A percentile compares a stretch with the other conserved stretches of the same genome.
Evolutionary conservation across 2,113 vertebrate species (phyloP).

Genomic region (Ctenodactylus gundi): DNA sequence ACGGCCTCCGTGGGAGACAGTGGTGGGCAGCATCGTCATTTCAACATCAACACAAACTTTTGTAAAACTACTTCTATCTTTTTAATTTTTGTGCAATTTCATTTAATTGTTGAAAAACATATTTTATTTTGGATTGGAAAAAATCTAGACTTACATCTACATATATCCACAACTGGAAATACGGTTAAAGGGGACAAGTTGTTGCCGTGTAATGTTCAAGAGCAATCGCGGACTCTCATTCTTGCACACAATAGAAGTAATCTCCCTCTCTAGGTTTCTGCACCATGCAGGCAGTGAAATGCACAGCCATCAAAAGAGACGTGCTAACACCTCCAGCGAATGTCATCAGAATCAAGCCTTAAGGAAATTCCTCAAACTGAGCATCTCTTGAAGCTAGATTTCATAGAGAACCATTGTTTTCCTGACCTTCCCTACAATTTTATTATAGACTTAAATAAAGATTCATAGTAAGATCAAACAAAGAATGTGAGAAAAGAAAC

Average conservation of each 20-base stretch:
- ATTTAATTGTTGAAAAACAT: neutral
- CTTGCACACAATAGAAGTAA: neutral
- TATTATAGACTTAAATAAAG: neutral
- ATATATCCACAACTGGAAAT: neutral
- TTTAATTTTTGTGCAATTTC: neutral
- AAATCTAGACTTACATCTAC: conserved; percentile 1
- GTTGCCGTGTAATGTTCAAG: neutral
- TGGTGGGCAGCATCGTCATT: neutral
- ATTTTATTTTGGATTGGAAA: conserved; percentile 1
- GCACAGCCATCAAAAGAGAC: neutral
- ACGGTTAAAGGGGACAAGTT: neutral
- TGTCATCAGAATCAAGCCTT: neutral
- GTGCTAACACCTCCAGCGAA: neutral
- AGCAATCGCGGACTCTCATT: neutral
- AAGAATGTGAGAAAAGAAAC: neutral
- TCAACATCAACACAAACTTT: neutral
- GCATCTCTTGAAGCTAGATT: neutral
- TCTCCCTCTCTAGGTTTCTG: neutral
- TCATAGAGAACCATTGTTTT: neutral
- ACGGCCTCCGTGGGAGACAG: neutral
- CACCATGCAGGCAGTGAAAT: neutral
- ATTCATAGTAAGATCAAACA: neutral
- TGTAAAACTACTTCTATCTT: neutral
- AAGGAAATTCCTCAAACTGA: neutral
- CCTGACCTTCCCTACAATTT: neutral